These are phyloP conservation scores for Tenthredo notha DNA, from an alignment of 2,888 invertebrate species.

Conservation along the genomic window DNA sequence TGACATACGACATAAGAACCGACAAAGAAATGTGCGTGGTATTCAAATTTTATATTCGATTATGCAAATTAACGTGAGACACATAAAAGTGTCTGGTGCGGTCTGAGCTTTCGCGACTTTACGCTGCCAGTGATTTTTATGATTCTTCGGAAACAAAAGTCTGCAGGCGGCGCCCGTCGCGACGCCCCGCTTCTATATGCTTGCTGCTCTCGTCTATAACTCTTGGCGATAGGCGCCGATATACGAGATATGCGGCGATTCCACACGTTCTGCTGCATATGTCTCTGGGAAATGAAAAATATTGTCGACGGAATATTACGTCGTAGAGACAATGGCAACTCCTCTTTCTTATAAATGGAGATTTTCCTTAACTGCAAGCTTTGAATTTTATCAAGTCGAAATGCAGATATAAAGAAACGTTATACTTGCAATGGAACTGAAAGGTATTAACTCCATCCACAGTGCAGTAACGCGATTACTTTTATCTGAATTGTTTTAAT, in stretches of 20 bases:
- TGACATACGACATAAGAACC: conserved; percentile 56
- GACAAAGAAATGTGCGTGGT: conserved; percentile 65
- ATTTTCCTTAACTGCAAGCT: conserved; percentile 2
- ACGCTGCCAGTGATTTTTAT: conserved; percentile 70
- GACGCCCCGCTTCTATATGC: conserved; percentile 50
- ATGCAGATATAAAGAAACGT: neutral
- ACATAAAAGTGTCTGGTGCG: conserved; percentile 74
- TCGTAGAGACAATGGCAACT: conserved; percentile 42
- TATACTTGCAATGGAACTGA: neutral
- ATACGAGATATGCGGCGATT: conserved; percentile 48
- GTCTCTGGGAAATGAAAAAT: conserved; percentile 51
- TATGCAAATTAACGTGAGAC: conserved; percentile 77
- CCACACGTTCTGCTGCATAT: conserved; percentile 52
- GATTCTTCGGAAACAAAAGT: conserved; percentile 74
- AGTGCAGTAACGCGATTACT: neutral
- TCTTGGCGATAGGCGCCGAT: conserved; percentile 60
- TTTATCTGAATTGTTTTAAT: no score
- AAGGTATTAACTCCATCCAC: neutral
- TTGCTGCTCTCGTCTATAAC: conserved; percentile 60
- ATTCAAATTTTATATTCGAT: conserved; percentile 77
- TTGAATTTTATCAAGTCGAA: conserved; percentile 3
- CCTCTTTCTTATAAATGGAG: neutral
- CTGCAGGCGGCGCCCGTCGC: conserved; percentile 69
- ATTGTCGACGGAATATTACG: conserved; percentile 46
- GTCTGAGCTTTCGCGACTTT: conserved; percentile 65